A percentile compares a stretch with the other conserved stretches of the same genome.
Evolutionary conservation across 2,888 invertebrate species (phyloP).

Genomic region (Emesis russula): DNA sequence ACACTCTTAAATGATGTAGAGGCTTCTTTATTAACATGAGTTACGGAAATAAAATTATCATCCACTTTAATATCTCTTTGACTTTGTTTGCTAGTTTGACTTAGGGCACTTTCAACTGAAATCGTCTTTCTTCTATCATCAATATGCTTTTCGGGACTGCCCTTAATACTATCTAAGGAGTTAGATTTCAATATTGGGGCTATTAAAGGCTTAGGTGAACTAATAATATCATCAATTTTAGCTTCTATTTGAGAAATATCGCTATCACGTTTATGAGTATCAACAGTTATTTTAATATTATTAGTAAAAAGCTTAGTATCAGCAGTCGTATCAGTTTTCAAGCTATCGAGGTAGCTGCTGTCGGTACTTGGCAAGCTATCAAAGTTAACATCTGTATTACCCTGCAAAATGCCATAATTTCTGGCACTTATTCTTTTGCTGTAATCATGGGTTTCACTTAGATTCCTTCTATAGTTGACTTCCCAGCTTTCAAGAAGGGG

Average conservation of each 20-base stretch:
- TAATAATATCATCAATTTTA: constrained; percentile 95
- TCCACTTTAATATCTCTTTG: constrained; percentile 91
- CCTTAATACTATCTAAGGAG: constrained; percentile 96
- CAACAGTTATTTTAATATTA: constrained; percentile 92
- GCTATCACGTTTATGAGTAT: constrained; percentile 93
- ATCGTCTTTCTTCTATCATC: constrained; percentile 95
- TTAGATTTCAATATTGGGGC: constrained; percentile 95
- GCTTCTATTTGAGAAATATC: constrained; percentile 95
- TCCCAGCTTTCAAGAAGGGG: constrained; percentile 95
- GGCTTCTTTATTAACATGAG: constrained; percentile 95
- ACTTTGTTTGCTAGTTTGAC: constrained; percentile 88
- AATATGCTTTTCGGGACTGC: constrained; percentile 94
- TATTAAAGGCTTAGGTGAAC: constrained; percentile 95
- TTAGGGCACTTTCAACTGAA: constrained; percentile 94
- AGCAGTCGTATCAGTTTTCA: constrained; percentile 93
- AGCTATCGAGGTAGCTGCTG: constrained; percentile 94
- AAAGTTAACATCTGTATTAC: constrained; percentile 92
- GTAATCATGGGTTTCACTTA: constrained; percentile 93
- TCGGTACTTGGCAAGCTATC: constrained; percentile 95
- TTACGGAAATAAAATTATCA: constrained; percentile 95
- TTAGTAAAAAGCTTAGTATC: constrained; percentile 93
- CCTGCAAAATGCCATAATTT: constrained; percentile 92
- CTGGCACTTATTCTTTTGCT: constrained; percentile 93
- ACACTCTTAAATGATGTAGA: constrained; percentile 88
- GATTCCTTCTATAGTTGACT: constrained; percentile 94